Conservation (phyloP, 2,888 invertebrate species). For the Drosophila tanythrix region DNA sequence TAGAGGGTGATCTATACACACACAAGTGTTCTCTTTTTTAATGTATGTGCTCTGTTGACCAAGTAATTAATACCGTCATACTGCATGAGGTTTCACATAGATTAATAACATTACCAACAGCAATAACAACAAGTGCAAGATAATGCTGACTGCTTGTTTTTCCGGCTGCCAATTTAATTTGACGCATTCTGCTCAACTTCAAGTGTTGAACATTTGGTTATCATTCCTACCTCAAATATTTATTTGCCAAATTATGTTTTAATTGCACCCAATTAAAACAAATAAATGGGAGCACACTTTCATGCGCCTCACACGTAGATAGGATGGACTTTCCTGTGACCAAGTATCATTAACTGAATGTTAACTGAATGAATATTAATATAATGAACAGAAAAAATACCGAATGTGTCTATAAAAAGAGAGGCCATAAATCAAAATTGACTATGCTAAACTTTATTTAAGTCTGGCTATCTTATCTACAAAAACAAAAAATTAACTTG, state of each 20-base stretch:
- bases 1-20: slow-evolving; percentile 1
- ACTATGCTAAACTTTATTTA: not conserved
- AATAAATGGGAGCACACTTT: not conserved
- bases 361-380: not conserved
- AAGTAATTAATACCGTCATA: slow-evolving; percentile 61
- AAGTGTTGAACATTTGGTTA: slow-evolving; percentile 1
- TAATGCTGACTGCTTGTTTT: slow-evolving; percentile 7
- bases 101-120: not conserved
- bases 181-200: slow-evolving; percentile 38
- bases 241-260: not conserved
- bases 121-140: slow-evolving; percentile 4
- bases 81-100: slow-evolving; percentile 29
- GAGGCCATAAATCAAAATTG: not conserved
- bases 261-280: not conserved
- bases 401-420: not conserved
- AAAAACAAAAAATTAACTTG: not conserved
- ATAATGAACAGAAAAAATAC: not conserved
- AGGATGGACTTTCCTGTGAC: not conserved
- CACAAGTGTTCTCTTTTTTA: slow-evolving; percentile 25
- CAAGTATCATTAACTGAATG: not conserved
- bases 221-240: not conserved
- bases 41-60: slow-evolving; percentile 24
- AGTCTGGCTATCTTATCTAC: not conserved
- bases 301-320: too few relatives aligned
- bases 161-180: slow-evolving; percentile 12